These are phyloP conservation scores for Cyclopterus lumpus DNA, from an alignment of 2,797 vertebrate species.

Conservation along the genomic window DNA sequence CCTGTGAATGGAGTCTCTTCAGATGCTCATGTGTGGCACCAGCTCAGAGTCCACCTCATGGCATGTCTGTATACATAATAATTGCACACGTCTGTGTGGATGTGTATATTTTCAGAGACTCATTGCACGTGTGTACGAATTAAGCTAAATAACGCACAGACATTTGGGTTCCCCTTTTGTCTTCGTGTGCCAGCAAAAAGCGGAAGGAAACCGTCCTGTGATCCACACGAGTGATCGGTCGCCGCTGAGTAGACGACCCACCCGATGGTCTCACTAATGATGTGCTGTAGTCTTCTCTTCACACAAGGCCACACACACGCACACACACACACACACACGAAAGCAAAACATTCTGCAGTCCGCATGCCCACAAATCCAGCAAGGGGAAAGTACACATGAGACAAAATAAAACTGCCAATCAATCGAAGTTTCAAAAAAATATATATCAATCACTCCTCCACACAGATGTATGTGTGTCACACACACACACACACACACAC, in stretches of 20 bases:
- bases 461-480: slow-evolving; percentile 28
- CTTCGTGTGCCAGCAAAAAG: slow-evolving; percentile 30
- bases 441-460: not conserved
- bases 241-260: slow-evolving; percentile 21
- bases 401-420: not conserved
- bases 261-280: slow-evolving; percentile 50
- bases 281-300: slow-evolving; percentile 37
- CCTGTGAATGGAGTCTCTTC: slow-evolving; percentile 51
- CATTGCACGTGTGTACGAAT: not conserved
- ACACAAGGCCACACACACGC: slow-evolving; percentile 45
- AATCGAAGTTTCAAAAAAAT: not conserved
- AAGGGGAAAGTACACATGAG: not conserved
- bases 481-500: slow-evolving; percentile 37
- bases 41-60: slow-evolving; percentile 15
- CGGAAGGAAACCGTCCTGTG: slow-evolving; percentile 23
- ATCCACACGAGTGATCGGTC: slow-evolving; percentile 43
- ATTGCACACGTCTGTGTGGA: slow-evolving; percentile 2
- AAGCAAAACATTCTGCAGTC: not conserved
- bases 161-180: not conserved
- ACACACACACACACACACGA: not conserved
- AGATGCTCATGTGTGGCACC: slow-evolving; percentile 31
- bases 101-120: slow-evolving; percentile 16
- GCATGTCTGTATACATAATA: not conserved
- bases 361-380: not conserved
- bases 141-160: not conserved